Percentiles rank a stretch among this genome's conserved stretches.
phyloP scores from a whole-genome alignment of 2,888 invertebrate genomes.

The Phrixothrix hirtus region DNA sequence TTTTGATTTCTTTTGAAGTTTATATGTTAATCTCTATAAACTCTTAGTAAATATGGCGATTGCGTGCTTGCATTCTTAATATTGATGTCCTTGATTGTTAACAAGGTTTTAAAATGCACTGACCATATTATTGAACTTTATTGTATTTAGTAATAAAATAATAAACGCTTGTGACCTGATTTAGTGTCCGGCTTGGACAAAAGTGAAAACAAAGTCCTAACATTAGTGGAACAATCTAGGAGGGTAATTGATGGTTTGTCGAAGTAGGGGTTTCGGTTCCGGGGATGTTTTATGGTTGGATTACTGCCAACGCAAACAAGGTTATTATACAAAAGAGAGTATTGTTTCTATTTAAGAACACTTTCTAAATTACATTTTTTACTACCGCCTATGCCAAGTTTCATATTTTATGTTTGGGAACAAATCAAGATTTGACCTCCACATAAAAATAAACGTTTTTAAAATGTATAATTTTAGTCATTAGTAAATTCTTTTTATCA shows the following conservation, averaged over 20 bases:
- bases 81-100: no score
- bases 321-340: conserved; percentile 9
- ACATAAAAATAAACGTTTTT: background rate
- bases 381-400: no score
- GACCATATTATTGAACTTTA: no score
- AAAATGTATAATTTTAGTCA: no score
- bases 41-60: no score
- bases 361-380: conserved; percentile 5
- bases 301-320: conserved; percentile 16
- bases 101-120: background rate
- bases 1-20: background rate
- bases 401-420: no score
- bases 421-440: no score
- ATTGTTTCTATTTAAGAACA: conserved; percentile 6
- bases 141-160: no score
- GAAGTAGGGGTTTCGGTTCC: conserved; percentile 13
- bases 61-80: no score
- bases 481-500: no score
- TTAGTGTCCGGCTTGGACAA: conserved; percentile 8
- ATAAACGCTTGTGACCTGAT: background rate
- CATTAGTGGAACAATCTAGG: conserved; percentile 21
- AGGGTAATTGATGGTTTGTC: conserved; percentile 21
- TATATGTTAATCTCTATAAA: background rate
- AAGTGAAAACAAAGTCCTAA: conserved; percentile 22
- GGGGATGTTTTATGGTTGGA: conserved; percentile 14